A percentile compares a stretch with the other conserved stretches of the same genome.
These are phyloP conservation scores for Pseudomyrmex gracilis DNA, from an alignment of 1,140 invertebrate species.

Conservation along the genomic window DNA sequence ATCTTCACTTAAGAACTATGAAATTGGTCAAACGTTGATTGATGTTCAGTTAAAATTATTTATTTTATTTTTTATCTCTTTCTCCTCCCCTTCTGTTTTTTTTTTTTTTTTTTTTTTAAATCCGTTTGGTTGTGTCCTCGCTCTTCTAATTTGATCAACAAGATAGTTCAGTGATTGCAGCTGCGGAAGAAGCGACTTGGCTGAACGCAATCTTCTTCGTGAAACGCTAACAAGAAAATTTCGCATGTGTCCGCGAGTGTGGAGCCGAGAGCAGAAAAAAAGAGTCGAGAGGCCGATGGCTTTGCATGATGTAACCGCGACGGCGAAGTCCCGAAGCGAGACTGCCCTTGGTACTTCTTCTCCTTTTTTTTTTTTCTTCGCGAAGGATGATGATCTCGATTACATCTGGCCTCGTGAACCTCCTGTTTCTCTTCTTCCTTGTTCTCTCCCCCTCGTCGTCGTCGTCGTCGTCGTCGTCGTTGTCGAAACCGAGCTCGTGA, in stretches of 20 bases:
- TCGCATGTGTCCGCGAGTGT: conserved; percentile 21
- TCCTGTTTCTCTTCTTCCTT: background rate
- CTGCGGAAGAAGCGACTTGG: background rate
- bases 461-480: background rate
- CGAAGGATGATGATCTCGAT: conserved; percentile 52
- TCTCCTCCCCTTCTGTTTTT: background rate
- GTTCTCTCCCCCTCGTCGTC: background rate
- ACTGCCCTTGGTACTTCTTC: conserved; percentile 38
- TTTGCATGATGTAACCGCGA: conserved; percentile 52
- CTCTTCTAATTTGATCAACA: background rate
- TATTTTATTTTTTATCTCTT: background rate
- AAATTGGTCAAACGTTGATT: background rate
- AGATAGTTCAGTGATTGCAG: background rate
- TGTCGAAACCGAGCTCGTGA: conserved; percentile 44
- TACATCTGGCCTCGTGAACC: conserved; percentile 51
- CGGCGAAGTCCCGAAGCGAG: conserved; percentile 26
- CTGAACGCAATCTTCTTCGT: background rate
- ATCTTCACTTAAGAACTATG: background rate
- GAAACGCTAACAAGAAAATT: conserved; percentile 34
- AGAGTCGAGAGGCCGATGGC: conserved; percentile 44
- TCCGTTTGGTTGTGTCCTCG: background rate
- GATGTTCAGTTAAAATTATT: background rate
- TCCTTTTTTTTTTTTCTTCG: background rate
- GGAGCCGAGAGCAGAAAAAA: conserved; percentile 38
- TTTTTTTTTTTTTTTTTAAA: background rate